Percentiles rank a stretch among this genome's conserved stretches.
Conservation (phyloP, 2,113 vertebrate genomes). For the Mirounga angustirostris region DNA sequence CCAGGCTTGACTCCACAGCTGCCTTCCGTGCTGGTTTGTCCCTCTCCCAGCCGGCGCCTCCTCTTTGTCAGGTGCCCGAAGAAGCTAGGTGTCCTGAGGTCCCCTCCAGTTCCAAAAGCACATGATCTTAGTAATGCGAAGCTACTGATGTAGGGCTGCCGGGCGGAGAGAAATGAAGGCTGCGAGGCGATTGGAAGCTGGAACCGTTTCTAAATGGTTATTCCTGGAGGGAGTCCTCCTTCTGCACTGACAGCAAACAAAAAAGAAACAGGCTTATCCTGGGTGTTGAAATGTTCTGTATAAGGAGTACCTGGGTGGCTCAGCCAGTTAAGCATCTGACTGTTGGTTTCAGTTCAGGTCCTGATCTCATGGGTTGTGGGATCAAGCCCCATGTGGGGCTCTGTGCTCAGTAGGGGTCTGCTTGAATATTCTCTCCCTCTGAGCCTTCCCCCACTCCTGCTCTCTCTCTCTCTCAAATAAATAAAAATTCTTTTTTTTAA, state of each 20-base stretch:
- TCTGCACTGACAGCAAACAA: background rate
- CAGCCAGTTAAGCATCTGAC: background rate
- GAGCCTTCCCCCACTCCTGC: too few species aligned
- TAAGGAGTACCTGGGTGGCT: background rate
- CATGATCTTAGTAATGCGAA: background rate
- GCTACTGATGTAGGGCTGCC: background rate
- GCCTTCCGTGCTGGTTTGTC: too few species aligned
- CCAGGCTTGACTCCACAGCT: background rate
- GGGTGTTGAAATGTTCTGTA: background rate
- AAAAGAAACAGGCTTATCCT: background rate
- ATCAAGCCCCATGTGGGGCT: background rate
- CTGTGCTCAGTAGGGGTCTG: background rate
- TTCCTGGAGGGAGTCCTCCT: background rate
- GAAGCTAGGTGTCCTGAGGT: background rate
- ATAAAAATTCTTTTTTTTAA: too few species aligned
- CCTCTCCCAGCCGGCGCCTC: background rate
- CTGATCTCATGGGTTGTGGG: background rate
- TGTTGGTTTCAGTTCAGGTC: background rate
- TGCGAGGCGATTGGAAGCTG: background rate
- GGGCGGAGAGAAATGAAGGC: background rate
- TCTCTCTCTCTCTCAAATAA: too few species aligned
- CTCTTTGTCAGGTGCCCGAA: background rate
- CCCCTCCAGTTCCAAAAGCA: background rate
- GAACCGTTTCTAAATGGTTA: background rate
- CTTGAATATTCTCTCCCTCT: too few species aligned